A percentile compares a stretch with the other conserved stretches of the same genome.
Conservation (phyloP, 2,113 vertebrate species). For the Capreolus pygargus region DNA sequence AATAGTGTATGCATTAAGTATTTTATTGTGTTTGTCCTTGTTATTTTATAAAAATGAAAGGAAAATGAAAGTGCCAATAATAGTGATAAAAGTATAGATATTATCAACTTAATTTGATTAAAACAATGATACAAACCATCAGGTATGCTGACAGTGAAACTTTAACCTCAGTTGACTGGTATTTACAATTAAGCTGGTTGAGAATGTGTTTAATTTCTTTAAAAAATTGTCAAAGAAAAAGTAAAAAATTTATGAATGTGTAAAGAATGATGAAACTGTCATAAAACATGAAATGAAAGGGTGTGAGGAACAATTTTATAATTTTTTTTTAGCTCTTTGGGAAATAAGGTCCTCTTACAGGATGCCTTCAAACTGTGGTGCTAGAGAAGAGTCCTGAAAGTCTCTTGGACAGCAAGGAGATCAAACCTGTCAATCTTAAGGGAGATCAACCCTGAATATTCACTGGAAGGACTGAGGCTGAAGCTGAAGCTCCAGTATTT, state of each 20-base stretch:
- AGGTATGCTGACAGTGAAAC: background rate
- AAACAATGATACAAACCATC: background rate
- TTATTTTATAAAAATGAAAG: background rate
- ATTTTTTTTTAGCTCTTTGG: background rate
- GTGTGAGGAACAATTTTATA: background rate
- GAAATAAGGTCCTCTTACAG: background rate
- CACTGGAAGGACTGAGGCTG: background rate
- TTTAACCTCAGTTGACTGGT: background rate
- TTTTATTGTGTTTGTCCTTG: background rate
- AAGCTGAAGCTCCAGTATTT: background rate
- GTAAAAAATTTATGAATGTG: background rate
- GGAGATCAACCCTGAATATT: background rate
- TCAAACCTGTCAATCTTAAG: background rate
- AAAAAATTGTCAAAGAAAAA: background rate
- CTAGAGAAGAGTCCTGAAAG: background rate
- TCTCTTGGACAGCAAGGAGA: background rate
- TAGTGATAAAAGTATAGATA: background rate
- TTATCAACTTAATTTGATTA: background rate
- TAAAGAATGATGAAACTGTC: background rate
- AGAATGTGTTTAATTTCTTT: background rate
- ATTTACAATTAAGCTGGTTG: background rate
- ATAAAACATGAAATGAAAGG: background rate
- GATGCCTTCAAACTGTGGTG: background rate
- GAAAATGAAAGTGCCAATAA: background rate
- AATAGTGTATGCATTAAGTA: background rate